These are phyloP conservation scores for Phocoena sinus DNA, from an alignment of 2,113 vertebrate species.

Conservation along the genomic window DNA sequence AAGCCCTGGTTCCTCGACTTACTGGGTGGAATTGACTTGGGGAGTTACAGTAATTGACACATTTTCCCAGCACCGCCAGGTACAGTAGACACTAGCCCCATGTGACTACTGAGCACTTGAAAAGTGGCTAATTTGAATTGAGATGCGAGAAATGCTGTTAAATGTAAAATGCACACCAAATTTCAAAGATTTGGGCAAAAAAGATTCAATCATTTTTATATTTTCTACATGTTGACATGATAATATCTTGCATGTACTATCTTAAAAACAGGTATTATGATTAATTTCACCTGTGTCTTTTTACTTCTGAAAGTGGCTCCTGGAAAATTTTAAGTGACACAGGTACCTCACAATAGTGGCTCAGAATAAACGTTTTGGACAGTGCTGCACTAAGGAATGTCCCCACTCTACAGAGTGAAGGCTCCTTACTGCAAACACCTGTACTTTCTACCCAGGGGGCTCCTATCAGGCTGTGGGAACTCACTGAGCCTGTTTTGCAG, in stretches of 20 bases:
- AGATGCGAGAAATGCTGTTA: neutral
- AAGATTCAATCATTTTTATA: neutral
- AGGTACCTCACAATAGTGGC: neutral
- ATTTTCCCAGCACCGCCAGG: neutral
- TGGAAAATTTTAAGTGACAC: neutral
- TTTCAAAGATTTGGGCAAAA: neutral
- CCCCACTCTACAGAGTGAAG: neutral
- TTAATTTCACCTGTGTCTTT: neutral
- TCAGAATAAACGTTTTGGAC: neutral
- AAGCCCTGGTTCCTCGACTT: neutral
- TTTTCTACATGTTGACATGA: neutral
- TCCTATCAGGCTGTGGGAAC: neutral
- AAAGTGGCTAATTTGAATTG: neutral
- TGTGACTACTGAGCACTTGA: neutral
- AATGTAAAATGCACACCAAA: neutral
- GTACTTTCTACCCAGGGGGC: neutral
- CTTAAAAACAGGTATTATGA: neutral
- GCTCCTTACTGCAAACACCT: neutral
- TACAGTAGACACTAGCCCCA: neutral
- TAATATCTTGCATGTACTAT: neutral
- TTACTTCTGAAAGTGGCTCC: neutral
- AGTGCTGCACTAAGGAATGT: neutral
- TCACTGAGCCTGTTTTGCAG: neutral
- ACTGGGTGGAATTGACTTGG: neutral
- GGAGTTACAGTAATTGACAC: neutral